Evolutionary conservation across 1,140 invertebrate genomes (phyloP).

Genomic region (Lineus longissimus): DNA sequence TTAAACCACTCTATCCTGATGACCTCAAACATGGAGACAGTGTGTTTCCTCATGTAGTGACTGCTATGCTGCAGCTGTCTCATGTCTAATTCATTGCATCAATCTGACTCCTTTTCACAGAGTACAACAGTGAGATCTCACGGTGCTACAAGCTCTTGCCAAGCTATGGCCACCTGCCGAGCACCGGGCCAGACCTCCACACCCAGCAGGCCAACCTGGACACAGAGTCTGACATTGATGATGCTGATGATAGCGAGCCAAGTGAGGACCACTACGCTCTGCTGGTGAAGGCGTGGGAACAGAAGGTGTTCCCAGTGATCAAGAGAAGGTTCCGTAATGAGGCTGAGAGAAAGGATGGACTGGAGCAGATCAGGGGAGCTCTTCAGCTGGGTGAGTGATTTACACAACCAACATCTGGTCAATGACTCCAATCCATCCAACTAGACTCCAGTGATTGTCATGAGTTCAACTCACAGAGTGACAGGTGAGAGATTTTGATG

Average conservation of each 20-base stretch:
- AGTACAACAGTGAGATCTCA: conserved; percentile 43
- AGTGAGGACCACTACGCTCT: conserved; percentile 51
- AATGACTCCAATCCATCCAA: too few species aligned
- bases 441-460: too few species aligned
- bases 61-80: too few species aligned
- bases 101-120: conserved; percentile 35
- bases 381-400: conserved; percentile 42
- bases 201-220: conserved; percentile 27
- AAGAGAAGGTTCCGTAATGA: conserved; percentile 54
- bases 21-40: too few species aligned
- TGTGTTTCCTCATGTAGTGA: too few species aligned
- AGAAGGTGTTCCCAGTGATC: conserved; percentile 54
- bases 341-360: conserved; percentile 53
- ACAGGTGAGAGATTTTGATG: too few species aligned
- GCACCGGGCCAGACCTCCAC: conserved; percentile 36
- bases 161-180: conserved; percentile 42
- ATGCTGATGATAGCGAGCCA: conserved; percentile 33
- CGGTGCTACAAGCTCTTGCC: conserved; percentile 42
- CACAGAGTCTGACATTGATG: conserved; percentile 47
- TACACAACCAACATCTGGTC: too few species aligned
- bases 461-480: too few species aligned
- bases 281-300: conserved; percentile 54
- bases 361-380: conserved; percentile 55
- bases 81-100: too few species aligned
- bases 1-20: too few species aligned